Conservation (phyloP, 2,888 invertebrate species). For the Helleia helle region DNA sequence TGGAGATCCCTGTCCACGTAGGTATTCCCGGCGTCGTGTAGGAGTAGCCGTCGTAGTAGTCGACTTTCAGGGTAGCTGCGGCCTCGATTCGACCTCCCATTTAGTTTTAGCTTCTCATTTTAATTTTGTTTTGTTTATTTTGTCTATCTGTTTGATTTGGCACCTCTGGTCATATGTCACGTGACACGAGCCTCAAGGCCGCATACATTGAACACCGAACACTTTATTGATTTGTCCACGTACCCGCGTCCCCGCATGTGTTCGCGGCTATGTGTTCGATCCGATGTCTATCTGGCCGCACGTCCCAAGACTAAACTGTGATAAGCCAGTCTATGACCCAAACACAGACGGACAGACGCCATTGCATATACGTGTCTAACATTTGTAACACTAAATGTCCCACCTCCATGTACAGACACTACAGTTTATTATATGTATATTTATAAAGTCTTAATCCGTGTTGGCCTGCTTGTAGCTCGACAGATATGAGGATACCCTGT, state of each 20-base stretch:
- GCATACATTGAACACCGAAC: constrained; percentile 57
- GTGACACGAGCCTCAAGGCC: constrained; percentile 46
- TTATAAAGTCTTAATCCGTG: constrained; percentile 44
- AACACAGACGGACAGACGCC: constrained; percentile 18
- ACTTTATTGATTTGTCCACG: constrained; percentile 30
- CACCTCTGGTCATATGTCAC: constrained; percentile 66
- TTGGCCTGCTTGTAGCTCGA: constrained; percentile 53
- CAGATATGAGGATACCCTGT: constrained; percentile 41
- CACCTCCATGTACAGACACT: constrained; percentile 24
- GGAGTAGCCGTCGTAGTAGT: constrained; percentile 47
- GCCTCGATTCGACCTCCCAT: constrained; percentile 41
- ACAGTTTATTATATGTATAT: constrained; percentile 28
- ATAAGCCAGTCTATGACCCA: constrained; percentile 22
- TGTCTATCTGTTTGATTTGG: constrained; percentile 33
- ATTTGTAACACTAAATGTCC: constrained; percentile 18
- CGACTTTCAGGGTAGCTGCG: constrained; percentile 49
- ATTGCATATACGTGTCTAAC: constrained; percentile 11
- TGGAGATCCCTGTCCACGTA: constrained; percentile 31
- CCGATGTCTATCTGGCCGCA: constrained; percentile 12
- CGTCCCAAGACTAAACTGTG: constrained; percentile 25
- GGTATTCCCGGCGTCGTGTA: constrained; percentile 50
- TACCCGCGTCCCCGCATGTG: constrained; percentile 20
- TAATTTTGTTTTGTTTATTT: constrained; percentile 32
- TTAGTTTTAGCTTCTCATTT: constrained; percentile 32
- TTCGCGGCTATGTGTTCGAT: not conserved